These are phyloP conservation scores for Chlamydotis undulata DNA, from an alignment of 2,113 vertebrate species.

Conservation along the genomic window DNA sequence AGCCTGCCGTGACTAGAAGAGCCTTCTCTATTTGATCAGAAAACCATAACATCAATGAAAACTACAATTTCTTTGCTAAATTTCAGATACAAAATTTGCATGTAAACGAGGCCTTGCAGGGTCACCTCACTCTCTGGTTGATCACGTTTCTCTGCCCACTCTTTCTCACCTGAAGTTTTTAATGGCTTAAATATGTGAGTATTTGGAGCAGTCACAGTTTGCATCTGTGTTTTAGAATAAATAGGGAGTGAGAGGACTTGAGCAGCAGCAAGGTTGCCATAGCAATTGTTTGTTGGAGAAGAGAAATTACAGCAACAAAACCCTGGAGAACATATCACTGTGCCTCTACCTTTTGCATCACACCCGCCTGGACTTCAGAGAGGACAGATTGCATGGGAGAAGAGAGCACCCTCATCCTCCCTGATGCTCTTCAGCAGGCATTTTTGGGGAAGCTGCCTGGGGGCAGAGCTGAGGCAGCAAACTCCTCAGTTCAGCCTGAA, in stretches of 20 bases:
- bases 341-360: not conserved
- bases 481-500: not conserved
- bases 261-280: conserved; percentile 53
- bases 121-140: not conserved
- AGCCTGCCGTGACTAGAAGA: not conserved
- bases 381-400: not conserved
- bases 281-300: conserved; percentile 47
- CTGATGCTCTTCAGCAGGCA: not conserved
- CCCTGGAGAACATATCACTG: not conserved
- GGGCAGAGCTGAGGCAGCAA: accelerated
- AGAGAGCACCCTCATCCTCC: not conserved
- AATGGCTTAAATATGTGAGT: not conserved
- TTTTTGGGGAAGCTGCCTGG: not conserved
- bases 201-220: conserved; percentile 13
- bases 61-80: not conserved
- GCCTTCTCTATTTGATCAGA: not conserved
- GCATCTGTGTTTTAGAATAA: conserved; percentile 36
- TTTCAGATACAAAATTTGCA: not conserved
- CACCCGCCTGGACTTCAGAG: accelerated
- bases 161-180: not conserved
- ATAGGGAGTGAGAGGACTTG: conserved; percentile 25
- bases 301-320: not conserved
- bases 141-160: not conserved
- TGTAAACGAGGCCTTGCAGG: not conserved
- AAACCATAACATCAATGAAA: not conserved